A percentile compares a stretch with the other conserved stretches of the same genome.
phyloP scores from a whole-genome alignment of 2,888 invertebrate species.

The Lasioglossum figueresi region DNA sequence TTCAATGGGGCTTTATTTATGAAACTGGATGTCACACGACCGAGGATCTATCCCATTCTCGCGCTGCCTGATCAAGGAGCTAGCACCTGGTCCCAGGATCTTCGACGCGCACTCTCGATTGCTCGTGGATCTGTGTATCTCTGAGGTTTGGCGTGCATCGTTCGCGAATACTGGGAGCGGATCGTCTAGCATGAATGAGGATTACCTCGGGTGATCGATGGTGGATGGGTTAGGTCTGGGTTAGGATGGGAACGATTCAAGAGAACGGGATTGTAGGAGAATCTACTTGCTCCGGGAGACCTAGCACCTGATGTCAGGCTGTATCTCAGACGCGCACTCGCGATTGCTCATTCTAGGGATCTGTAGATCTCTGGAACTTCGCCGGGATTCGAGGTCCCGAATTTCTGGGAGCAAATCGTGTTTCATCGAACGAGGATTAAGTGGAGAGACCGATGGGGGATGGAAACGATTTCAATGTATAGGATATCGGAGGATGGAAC shows the following conservation, averaged over 20 bases:
- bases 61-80: neutral
- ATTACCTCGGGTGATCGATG: neutral
- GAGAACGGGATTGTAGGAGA: neutral
- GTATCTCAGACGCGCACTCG: neutral
- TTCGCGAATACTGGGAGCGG: neutral
- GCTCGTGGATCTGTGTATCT: neutral
- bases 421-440: neutral
- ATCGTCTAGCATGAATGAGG: neutral
- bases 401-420: neutral
- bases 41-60: slow-evolving; percentile 38
- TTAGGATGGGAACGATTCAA: neutral
- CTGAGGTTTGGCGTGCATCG: neutral
- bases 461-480: neutral
- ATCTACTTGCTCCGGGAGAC: neutral
- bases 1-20: slow-evolving; percentile 82
- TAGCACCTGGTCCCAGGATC: neutral
- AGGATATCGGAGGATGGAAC: neutral
- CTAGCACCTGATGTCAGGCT: neutral
- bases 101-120: neutral
- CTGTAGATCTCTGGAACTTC: too few species aligned
- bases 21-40: slow-evolving; percentile 71
- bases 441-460: neutral
- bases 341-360: neutral
- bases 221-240: neutral
- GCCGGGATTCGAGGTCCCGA: neutral